Percentiles rank a stretch among this genome's conserved stretches.
Conservation (phyloP, 1,140 invertebrate genomes). For the Zaprionus ghesquierei region DNA sequence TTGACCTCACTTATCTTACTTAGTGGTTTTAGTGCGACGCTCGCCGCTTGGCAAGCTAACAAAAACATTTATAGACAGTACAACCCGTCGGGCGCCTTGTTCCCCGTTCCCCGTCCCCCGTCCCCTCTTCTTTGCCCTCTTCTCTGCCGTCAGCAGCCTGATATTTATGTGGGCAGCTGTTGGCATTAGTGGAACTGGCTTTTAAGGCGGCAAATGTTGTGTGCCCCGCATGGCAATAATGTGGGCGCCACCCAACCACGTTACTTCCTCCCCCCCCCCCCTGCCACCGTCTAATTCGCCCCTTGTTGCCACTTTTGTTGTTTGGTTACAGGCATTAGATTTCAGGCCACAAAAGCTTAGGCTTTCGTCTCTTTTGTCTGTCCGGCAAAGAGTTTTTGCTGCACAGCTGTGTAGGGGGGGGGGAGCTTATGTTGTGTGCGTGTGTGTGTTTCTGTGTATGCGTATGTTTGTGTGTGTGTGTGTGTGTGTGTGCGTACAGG, state of each 20-base stretch:
- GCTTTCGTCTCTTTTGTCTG: slow-evolving; percentile 46
- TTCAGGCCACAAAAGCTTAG: slow-evolving; percentile 77
- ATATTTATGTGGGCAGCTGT: slow-evolving; percentile 80
- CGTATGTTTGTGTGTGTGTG: slow-evolving; percentile 2
- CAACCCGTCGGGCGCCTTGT: slow-evolving; percentile 4
- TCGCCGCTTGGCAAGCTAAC: slow-evolving; percentile 31
- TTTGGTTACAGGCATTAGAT: slow-evolving; percentile 66
- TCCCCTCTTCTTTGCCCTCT: background rate
- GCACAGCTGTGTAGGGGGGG: background rate
- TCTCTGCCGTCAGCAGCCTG: slow-evolving; percentile 10
- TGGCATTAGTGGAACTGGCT: slow-evolving; percentile 78
- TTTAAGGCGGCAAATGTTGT: slow-evolving; percentile 71
- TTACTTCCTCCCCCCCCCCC: background rate
- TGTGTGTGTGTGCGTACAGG: slow-evolving; percentile 40
- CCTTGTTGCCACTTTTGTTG: slow-evolving; percentile 33
- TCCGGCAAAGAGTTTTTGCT: slow-evolving; percentile 46
- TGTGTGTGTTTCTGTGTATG: slow-evolving; percentile 20
- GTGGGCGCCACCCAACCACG: slow-evolving; percentile 24
- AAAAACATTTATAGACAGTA: slow-evolving; percentile 65
- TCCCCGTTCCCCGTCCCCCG: background rate
- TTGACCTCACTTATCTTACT: slow-evolving; percentile 81
- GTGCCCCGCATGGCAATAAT: slow-evolving; percentile 55
- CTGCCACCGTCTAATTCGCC: background rate
- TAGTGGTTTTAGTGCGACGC: slow-evolving; percentile 72
- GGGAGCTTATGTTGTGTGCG: background rate